A percentile compares a stretch with the other conserved stretches of the same genome.
Conservation (phyloP, 2,113 vertebrate genomes). For the Sinocyclocheilus maitianheensis region DNA sequence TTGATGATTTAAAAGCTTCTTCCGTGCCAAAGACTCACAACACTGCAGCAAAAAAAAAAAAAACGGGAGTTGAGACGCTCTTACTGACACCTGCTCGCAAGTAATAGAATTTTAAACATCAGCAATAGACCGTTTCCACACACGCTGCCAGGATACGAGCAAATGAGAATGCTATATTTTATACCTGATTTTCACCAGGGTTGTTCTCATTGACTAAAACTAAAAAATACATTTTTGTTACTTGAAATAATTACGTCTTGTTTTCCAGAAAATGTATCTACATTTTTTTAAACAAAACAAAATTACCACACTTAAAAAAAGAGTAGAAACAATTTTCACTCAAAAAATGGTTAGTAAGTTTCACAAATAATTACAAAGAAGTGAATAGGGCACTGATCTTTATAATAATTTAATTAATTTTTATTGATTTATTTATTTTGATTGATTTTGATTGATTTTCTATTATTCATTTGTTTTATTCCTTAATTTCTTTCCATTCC, state of each 20-base stretch:
- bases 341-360: too few species aligned
- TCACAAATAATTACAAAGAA: too few species aligned
- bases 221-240: too few species aligned
- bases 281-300: background rate
- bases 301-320: background rate
- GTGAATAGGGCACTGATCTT: too few species aligned
- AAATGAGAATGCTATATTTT: background rate
- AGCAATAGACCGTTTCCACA: slow-evolving; percentile 7
- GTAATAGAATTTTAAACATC: slow-evolving; percentile 45
- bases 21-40: background rate
- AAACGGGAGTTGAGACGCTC: slow-evolving; percentile 45
- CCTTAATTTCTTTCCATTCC: too few species aligned
- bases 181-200: background rate
- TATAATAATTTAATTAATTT: too few species aligned
- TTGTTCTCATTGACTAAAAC: background rate
- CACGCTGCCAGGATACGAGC: background rate
- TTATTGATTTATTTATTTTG: too few species aligned
- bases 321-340: too few species aligned
- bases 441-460: too few species aligned
- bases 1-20: background rate
- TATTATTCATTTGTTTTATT: too few species aligned
- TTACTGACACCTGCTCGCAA: slow-evolving; percentile 47
- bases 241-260: background rate
- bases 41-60: background rate
- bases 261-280: background rate